Evolutionary conservation across 2,888 invertebrate species (phyloP).

Genomic region (Diabrotica balteata): DNA sequence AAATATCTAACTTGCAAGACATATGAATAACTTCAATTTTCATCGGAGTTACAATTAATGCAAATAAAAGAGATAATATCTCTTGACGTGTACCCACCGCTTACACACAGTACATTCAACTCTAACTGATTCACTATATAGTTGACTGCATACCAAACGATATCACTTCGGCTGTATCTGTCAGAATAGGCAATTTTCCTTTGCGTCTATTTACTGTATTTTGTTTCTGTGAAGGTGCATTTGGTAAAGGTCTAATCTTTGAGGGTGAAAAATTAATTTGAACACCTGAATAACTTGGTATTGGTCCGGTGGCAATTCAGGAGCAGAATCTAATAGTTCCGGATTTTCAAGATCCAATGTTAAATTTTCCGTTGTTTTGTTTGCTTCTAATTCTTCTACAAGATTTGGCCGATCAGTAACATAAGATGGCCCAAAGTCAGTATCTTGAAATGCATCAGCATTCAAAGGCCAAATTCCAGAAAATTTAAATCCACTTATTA

Average conservation of each 20-base stretch:
- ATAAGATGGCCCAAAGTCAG: constrained; percentile 28
- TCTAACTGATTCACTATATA: constrained; percentile 2
- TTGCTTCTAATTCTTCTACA: constrained; percentile 4
- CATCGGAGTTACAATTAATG: constrained; percentile 8
- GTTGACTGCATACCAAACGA: constrained; percentile 2
- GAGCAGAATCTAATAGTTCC: constrained; percentile 24
- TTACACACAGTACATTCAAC: constrained; percentile 1
- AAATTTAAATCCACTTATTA: constrained; percentile 18
- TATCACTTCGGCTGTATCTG: not conserved
- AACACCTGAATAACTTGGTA: constrained; percentile 14
- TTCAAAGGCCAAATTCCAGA: constrained; percentile 26
- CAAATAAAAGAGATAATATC: constrained; percentile 4
- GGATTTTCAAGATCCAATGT: constrained; percentile 25
- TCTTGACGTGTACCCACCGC: not conserved
- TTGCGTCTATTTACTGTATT: not conserved
- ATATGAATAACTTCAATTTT: too few species aligned
- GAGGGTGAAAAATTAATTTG: constrained; percentile 1
- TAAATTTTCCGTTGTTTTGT: constrained; percentile 17
- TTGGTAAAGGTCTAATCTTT: constrained; percentile 11
- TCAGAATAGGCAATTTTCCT: not conserved
- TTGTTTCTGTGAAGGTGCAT: not conserved
- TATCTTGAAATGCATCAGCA: constrained; percentile 23
- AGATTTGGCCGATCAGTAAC: constrained; percentile 25
- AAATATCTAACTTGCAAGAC: too few species aligned
- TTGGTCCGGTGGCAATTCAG: constrained; percentile 22